These are phyloP conservation scores for Antennarius striatus DNA, from an alignment of 2,113 vertebrate genomes.

Conservation along the genomic window DNA sequence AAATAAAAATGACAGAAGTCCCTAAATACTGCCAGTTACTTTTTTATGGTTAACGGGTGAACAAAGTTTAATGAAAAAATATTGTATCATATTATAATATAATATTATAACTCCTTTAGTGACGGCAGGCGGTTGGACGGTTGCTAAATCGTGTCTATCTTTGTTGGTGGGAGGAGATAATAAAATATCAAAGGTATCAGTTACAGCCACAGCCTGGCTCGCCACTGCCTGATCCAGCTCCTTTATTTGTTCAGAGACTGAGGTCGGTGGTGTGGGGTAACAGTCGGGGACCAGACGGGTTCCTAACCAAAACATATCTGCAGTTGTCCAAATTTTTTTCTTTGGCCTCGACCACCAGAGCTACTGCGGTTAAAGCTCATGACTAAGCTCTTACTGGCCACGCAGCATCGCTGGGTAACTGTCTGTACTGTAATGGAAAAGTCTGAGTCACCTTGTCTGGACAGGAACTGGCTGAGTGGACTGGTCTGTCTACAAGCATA, in stretches of 20 bases:
- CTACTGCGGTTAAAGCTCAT: conserved; percentile 68
- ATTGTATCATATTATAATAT: no score
- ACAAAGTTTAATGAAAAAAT: no score
- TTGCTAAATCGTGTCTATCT: no score
- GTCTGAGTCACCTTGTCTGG: conserved; percentile 76
- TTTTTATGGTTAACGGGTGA: no score
- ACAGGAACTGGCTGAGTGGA: conserved; percentile 69
- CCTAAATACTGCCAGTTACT: no score
- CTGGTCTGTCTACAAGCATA: conserved; percentile 55
- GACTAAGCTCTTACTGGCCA: conserved; percentile 69
- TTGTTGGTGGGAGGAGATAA: background rate
- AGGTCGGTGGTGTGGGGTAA: conserved; percentile 50
- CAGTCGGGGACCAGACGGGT: conserved; percentile 50
- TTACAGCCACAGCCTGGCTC: conserved; percentile 12
- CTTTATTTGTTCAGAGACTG: conserved; percentile 60
- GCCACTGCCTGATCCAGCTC: conserved; percentile 26
- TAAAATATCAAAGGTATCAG: conserved; percentile 31
- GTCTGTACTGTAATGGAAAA: conserved; percentile 71
- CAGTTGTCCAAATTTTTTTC: conserved; percentile 43
- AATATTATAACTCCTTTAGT: no score
- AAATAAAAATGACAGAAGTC: no score
- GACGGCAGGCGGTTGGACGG: no score
- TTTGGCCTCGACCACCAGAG: conserved; percentile 55
- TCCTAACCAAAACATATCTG: conserved; percentile 67
- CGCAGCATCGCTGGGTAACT: conserved; percentile 57